phyloP scores from a whole-genome alignment of 1,140 invertebrate species.

The Drosophila malerkotliana region DNA sequence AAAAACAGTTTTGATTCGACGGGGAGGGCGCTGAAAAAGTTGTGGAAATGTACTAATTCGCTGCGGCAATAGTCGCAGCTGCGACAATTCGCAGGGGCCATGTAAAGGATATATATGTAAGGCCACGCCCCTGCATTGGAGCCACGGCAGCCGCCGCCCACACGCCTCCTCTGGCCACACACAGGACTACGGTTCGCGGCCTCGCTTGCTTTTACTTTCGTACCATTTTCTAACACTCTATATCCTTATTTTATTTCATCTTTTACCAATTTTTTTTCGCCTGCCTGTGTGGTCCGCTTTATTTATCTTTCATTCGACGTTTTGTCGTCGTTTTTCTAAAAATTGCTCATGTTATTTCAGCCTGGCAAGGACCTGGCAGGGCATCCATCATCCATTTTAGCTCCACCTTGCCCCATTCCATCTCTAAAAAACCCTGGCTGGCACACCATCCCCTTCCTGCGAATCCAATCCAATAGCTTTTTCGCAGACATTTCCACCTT shows the following conservation, averaged over 20 bases:
- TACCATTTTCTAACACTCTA: constrained; percentile 39
- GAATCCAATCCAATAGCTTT: not conserved
- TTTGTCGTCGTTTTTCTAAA: constrained; percentile 78
- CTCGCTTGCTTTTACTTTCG: constrained; percentile 44
- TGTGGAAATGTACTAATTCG: constrained; percentile 47
- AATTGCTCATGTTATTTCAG: constrained; percentile 78
- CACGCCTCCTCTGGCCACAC: constrained; percentile 17
- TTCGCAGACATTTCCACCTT: constrained; percentile 31
- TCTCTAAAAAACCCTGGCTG: constrained; percentile 1
- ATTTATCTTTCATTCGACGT: constrained; percentile 83
- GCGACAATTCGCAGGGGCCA: constrained; percentile 61
- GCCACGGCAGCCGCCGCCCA: not conserved
- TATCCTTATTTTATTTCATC: constrained; percentile 40
- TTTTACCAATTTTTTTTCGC: constrained; percentile 41
- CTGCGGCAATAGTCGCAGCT: constrained; percentile 53
- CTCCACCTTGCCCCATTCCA: not conserved
- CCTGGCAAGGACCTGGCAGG: constrained; percentile 53
- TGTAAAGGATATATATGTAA: constrained; percentile 58
- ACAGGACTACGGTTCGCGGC: constrained; percentile 33
- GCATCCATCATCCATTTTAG: constrained; percentile 2
- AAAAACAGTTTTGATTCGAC: constrained; percentile 33
- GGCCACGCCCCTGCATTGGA: constrained; percentile 51
- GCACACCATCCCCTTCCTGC: constrained; percentile 1
- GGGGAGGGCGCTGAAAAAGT: constrained; percentile 15
- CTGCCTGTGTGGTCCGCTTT: constrained; percentile 51